Evolutionary conservation across 2,888 invertebrate genomes (phyloP), one percentile per base, ranked within the genome.

Genomic region (Drosophila borealis): DNA sequence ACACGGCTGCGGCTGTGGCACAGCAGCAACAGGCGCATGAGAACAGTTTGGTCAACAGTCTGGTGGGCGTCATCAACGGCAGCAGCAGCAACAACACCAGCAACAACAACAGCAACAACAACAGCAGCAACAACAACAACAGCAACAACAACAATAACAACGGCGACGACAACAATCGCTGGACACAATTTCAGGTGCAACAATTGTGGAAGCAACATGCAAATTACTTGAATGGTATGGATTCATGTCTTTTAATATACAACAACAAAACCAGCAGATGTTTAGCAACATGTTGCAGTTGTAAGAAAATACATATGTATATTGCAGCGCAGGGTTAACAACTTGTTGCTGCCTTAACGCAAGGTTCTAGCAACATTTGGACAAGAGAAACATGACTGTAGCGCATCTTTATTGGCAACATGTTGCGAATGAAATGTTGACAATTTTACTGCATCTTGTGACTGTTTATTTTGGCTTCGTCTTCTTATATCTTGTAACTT

Each of bases 111-210:
- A 82, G 44, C 19, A 84, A 70, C 25, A 88, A 72, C 34, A 79
- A 71, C 45, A 80, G 57, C 36, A 81, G 41, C 54, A 83, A 59
- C 59, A 81, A 51, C 59, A 75, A 48, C 66, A 75, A 44, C 45
- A 80, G 33, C 48, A 87, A 49, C 10, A 78, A 51, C 17, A 75
- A 50, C 37, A 78, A 33, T 48, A 83, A 51, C 54, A 85, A 55
- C 29, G 90, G 66, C 70, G 83, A 92, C 50, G 92, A 92, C 64
- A 91, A 85, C 80, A 92, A 84, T 78, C 92, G 93, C 45, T 93
- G 92, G 92, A 92, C 92, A 66, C 92, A 93, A 79, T 93, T 92
- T 84, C 92, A 93, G 88, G 92, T 92, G 83, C 93, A 93, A 78
- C 92, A 93, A 70, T 86, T 93, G 74, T 91, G 93, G 90, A 92